phyloP scores from a whole-genome alignment of 2,888 invertebrate species.

The Trichogramma dendrolimi region DNA sequence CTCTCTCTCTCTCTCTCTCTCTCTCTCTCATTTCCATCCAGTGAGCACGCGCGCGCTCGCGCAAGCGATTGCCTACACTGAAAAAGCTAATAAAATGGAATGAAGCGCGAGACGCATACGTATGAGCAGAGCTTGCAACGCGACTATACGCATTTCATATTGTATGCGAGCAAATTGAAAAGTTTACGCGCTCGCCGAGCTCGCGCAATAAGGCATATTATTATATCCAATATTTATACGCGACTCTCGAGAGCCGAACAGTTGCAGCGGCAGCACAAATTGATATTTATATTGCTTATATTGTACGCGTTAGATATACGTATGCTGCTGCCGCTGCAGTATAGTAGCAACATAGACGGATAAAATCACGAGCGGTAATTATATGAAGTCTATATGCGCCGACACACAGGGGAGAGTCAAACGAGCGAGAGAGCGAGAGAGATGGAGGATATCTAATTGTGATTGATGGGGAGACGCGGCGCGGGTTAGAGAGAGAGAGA shows the following conservation, averaged over 20 bases:
- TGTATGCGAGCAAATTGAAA: too few relatives aligned
- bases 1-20: background rate
- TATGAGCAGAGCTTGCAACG: too few relatives aligned
- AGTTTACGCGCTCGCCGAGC: too few relatives aligned
- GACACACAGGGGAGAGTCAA: conserved; percentile 39
- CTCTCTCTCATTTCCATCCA: background rate
- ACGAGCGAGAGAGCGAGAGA: conserved; percentile 28
- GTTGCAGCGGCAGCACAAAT: too few relatives aligned
- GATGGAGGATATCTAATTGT: conserved; percentile 48
- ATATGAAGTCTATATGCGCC: conserved; percentile 34
- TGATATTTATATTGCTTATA: conserved; percentile 13
- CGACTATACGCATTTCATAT: too few relatives aligned
- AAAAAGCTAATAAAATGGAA: too few relatives aligned
- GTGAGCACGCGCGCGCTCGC: background rate
- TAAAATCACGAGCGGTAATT: conserved; percentile 43
- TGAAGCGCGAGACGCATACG: too few relatives aligned
- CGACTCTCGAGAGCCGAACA: background rate
- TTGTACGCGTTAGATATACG: conserved; percentile 18
- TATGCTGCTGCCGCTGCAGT: conserved; percentile 33
- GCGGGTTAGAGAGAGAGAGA: conserved; percentile 24
- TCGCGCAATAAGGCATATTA: too few relatives aligned
- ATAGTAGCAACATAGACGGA: conserved; percentile 42
- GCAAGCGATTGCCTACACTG: background rate
- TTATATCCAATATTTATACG: background rate
- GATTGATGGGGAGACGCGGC: conserved; percentile 48